These are phyloP conservation scores for Scolopax bukidnonensis DNA, from an alignment of 2,797 vertebrate genomes.

Conservation along the genomic window DNA sequence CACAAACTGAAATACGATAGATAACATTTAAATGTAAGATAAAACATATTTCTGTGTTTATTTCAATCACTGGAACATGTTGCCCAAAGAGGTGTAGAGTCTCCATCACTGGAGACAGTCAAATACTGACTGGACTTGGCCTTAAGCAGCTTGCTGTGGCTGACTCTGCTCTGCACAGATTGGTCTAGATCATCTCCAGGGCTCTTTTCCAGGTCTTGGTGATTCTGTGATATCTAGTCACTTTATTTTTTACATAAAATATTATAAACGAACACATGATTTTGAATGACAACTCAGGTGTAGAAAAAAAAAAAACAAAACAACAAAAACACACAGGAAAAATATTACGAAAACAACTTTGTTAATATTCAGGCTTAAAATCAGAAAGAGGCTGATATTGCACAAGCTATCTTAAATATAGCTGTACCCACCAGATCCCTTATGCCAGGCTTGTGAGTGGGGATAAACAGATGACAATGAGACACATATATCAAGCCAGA, in stretches of 20 bases:
- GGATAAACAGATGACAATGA: not conserved
- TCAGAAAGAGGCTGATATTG: constrained; percentile 20
- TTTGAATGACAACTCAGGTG: not conserved
- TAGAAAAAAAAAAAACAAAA: not conserved
- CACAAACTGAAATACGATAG: not conserved
- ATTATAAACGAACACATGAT: not conserved
- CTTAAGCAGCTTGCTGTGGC: not conserved
- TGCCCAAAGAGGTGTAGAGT: not conserved
- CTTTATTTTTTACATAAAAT: not conserved
- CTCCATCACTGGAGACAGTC: not conserved
- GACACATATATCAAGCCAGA: not conserved
- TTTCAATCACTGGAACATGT: not conserved
- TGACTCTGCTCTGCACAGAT: not conserved
- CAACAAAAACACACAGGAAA: not conserved
- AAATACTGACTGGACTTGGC: not conserved
- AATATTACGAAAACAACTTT: not conserved
- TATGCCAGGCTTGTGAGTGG: not conserved
- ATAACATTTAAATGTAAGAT: not conserved
- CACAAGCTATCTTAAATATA: constrained; percentile 18
- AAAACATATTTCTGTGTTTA: not conserved
- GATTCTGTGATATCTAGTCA: not conserved
- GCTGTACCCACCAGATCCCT: not conserved
- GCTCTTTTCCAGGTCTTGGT: fast-evolving
- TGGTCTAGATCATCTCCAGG: not conserved
- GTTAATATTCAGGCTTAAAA: not conserved